Conservation (phyloP, 2,888 invertebrate species). For the Nymphalis polychloros region DNA sequence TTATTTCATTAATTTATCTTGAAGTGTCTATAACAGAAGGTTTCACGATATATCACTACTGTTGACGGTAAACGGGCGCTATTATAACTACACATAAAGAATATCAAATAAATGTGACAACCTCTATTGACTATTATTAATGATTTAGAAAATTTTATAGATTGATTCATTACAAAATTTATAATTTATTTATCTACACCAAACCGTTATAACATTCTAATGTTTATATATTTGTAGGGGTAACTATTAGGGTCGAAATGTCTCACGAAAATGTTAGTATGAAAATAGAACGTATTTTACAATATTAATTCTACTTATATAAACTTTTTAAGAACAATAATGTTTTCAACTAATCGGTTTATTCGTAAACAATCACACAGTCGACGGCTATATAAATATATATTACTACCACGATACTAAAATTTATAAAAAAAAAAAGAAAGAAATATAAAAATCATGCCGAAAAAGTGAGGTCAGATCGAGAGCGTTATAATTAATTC, state of each 20-base stretch:
- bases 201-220: conserved; percentile 8
- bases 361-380: background rate
- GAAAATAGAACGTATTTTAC: background rate
- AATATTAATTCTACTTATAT: conserved; percentile 5
- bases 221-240: conserved; percentile 2
- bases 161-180: conserved; percentile 4
- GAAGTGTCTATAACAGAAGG: too few species aligned
- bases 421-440: conserved; percentile 5
- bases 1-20: too few species aligned
- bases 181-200: conserved; percentile 7
- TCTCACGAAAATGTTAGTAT: conserved; percentile 8
- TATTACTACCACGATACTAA: conserved; percentile 13
- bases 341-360: conserved; percentile 1
- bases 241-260: background rate
- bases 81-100: background rate
- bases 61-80: background rate
- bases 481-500: conserved; percentile 2
- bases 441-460: background rate
- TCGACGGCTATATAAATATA: conserved; percentile 12
- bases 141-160: background rate
- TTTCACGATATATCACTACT: background rate
- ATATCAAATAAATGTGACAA: conserved; percentile 5
- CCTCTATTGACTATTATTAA: background rate
- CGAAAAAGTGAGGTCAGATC: conserved; percentile 40
- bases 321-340: background rate